Conservation (phyloP, 2,113 vertebrate genomes). For the Aptenodytes forsteri region DNA sequence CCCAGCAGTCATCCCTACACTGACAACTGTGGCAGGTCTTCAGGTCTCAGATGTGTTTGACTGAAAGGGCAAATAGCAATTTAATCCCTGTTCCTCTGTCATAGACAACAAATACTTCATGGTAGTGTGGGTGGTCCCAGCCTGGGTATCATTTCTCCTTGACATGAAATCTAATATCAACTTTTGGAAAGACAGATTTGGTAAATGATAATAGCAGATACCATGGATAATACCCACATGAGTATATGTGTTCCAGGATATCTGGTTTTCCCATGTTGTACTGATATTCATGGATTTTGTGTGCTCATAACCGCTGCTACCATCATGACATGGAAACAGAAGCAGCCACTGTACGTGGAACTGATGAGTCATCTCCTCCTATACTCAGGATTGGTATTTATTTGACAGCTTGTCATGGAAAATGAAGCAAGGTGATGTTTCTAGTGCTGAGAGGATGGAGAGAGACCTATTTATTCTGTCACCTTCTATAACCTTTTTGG, state of each 20-base stretch:
- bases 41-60: background rate
- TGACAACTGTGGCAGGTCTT: background rate
- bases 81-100: background rate
- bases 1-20: background rate
- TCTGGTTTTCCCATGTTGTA: background rate
- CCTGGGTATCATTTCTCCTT: background rate
- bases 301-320: background rate
- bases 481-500: background rate
- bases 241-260: background rate
- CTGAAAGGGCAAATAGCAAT: background rate
- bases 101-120: background rate
- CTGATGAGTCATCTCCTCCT: background rate
- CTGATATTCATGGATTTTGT: background rate
- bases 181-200: background rate
- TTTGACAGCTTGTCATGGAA: background rate
- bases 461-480: background rate
- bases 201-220: background rate
- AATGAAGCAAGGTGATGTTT: background rate
- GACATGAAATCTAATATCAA: background rate
- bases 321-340: background rate
- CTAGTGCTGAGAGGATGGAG: background rate
- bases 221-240: background rate
- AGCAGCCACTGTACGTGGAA: background rate
- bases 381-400: background rate
- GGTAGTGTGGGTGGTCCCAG: background rate